These are phyloP conservation scores for Taenioides sp. DNA, from an alignment of 2,797 vertebrate species.

Conservation along the genomic window DNA sequence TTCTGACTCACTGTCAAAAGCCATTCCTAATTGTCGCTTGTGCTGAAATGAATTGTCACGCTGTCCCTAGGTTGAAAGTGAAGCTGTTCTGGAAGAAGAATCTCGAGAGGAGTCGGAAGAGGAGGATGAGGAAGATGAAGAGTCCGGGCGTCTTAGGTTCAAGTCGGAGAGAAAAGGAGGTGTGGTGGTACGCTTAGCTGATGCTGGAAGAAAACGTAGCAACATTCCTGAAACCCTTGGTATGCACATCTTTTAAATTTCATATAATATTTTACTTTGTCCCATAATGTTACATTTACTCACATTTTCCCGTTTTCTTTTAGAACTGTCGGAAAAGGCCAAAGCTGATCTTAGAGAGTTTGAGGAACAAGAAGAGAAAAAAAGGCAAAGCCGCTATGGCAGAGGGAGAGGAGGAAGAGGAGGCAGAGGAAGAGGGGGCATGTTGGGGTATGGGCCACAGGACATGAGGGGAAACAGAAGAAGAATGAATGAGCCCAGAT, in stretches of 20 bases:
- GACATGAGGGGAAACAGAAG: conserved; percentile 85
- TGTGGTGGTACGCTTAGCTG: conserved; percentile 88
- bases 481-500: conserved; percentile 87
- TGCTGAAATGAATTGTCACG: conserved; percentile 5
- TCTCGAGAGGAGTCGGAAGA: conserved; percentile 93
- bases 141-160: conserved; percentile 90
- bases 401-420: conserved; percentile 79
- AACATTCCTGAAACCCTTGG: conserved; percentile 98
- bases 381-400: conserved; percentile 84
- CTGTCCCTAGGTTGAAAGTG: conserved; percentile 77
- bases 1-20: neutral
- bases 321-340: conserved; percentile 96
- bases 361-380: conserved; percentile 90
- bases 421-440: conserved; percentile 71
- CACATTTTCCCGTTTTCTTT: neutral
- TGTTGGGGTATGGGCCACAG: conserved; percentile 68
- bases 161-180: conserved; percentile 95
- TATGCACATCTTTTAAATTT: conserved; percentile 47
- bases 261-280: neutral
- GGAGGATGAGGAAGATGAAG: conserved; percentile 90
- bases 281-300: neutral
- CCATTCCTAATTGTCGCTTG: neutral
- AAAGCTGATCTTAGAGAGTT: conserved; percentile 92
- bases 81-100: conserved; percentile 80
- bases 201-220: conserved; percentile 87